Percentiles rank a stretch among this genome's conserved stretches.
These are phyloP conservation scores for Physocephala rufipes DNA, from an alignment of 2,888 invertebrate genomes.

Conservation along the genomic window DNA sequence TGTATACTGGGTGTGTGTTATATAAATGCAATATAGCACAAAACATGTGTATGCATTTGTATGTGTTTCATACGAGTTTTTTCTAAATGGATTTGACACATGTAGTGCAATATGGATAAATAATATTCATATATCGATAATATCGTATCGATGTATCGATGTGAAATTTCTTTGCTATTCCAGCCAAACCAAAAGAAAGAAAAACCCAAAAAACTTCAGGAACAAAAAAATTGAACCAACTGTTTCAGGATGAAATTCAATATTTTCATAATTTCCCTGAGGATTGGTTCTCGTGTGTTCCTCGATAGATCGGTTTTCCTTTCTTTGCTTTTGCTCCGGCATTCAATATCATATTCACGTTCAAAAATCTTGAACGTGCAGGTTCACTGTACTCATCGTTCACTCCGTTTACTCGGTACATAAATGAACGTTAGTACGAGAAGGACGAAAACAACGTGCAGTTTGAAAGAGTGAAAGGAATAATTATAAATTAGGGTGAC, in stretches of 20 bases:
- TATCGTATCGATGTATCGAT: no score
- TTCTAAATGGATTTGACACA: no score
- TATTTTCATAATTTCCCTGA: conserved; percentile 13
- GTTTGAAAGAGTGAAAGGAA: no score
- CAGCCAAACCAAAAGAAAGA: not conserved
- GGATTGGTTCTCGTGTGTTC: conserved; percentile 14
- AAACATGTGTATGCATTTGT: no score
- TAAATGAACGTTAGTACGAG: no score
- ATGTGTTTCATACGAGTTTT: no score
- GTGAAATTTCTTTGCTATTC: not conserved
- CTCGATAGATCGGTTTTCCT: conserved; percentile 12
- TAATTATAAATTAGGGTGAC: no score
- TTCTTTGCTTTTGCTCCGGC: conserved; percentile 25
- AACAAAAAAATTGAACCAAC: conserved; percentile 5
- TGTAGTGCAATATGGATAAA: no score
- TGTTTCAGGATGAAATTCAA: conserved; percentile 19
- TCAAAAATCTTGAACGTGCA: not conserved
- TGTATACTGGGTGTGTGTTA: no score
- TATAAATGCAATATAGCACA: no score
- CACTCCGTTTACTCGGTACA: not conserved
- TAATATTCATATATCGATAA: no score
- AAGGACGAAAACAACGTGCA: no score
- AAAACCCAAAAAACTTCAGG: conserved; percentile 4
- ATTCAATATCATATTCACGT: conserved; percentile 40
- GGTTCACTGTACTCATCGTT: conserved; percentile 25